Evolutionary conservation across 2,888 invertebrate species (phyloP), one percentile per base, ranked within the genome.

Genomic region (Minunthozetes semirufus): DNA sequence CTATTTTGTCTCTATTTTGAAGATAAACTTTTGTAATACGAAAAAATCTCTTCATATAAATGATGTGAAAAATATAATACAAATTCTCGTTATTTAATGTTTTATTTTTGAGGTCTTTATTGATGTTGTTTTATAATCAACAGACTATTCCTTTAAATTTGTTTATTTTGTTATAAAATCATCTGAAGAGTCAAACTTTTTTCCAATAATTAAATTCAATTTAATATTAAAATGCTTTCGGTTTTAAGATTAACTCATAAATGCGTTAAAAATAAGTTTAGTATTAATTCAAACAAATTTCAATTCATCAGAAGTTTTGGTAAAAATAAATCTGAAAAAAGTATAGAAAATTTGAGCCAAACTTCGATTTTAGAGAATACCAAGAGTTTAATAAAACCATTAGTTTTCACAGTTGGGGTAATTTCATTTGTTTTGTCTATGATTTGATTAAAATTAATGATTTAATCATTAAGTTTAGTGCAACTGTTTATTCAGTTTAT

Each of bases 401-500:
- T 78, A 53, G 48, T 78, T 11, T 78, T 79, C 72, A 79, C 79
- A 17, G 25, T 78, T 72, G 66, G 76, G 72, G 77, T 77, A 75
- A 74, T 72, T 77, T 33, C 73, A 46, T 33, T 42, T 42, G n/a
- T 33, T 3, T 4, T 46, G 19, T 27, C 15, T 25, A 73, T 50
- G 42, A 9, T 38, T 71, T 70, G 72, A 42, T 42, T 42, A 13
- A 75, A 29, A 22, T 25, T 4, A 59, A 15, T 15, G 3, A 29
- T 59, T 27, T 27, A 38, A 19, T 56, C 22, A 17, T 81, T 38
- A 79, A 90, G 90, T 88, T 91, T 79, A 86, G 87, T 80, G 84
- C 89, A 66, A 86, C 87, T 22, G 89, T 90, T 81, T 87, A 93
- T 81, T 85, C 87, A 33, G 89, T 89, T 22, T 90, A 91, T 79